phyloP scores from a whole-genome alignment of 2,113 vertebrate species.

The Limanda limanda region DNA sequence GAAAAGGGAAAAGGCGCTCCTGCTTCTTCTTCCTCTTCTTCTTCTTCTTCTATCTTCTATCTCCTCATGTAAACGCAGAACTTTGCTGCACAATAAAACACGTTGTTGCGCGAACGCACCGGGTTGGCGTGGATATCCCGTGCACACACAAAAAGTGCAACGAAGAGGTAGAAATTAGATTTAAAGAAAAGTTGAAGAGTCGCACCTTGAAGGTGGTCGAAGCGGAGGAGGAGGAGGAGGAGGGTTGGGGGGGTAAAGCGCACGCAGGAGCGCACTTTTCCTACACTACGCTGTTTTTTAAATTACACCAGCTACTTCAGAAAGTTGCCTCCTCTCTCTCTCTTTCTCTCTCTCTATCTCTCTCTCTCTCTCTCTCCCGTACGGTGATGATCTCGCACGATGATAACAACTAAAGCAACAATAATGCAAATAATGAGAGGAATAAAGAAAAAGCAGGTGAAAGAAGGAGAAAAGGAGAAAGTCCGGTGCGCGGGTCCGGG shows the following conservation, averaged over 20 bases:
- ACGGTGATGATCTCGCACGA: background rate
- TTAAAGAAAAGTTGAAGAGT: conserved; percentile 68
- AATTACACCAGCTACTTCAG: conserved; percentile 77
- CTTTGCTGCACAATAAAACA: background rate
- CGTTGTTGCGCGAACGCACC: background rate
- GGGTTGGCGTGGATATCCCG: no score
- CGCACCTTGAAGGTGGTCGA: conserved; percentile 54
- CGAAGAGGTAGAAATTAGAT: background rate
- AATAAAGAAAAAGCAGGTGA: conserved; percentile 50
- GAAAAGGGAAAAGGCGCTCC: background rate
- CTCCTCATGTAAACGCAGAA: background rate
- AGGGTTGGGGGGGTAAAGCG: conserved; percentile 8
- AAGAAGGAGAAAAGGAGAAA: conserved; percentile 14
- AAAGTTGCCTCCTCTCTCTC: conserved; percentile 79
- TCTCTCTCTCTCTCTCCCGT: conserved; percentile 29
- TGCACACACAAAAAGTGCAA: conserved; percentile 25
- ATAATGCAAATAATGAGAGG: background rate
- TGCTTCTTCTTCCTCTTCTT: background rate
- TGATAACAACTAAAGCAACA: background rate
- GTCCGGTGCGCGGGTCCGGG: conserved; percentile 31
- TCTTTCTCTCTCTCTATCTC: conserved; percentile 39
- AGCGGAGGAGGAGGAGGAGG: conserved; percentile 28
- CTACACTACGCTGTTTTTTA: conserved; percentile 65
- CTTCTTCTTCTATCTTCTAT: background rate
- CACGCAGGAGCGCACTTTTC: conserved; percentile 45